Conservation (phyloP, 2,113 vertebrate genomes). For the Opisthocomus hoazin region DNA sequence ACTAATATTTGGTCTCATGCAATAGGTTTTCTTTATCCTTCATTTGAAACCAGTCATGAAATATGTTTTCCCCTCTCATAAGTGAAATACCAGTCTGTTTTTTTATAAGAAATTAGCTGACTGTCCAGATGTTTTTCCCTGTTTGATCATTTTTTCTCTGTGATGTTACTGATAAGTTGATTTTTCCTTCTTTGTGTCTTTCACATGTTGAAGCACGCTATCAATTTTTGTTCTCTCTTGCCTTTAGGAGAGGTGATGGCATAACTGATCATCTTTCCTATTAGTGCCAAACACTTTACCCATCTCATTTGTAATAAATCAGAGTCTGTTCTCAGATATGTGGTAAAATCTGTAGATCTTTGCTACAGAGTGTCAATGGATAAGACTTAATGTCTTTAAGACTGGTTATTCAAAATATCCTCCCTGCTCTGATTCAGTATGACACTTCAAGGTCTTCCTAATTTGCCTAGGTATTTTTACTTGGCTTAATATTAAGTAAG, state of each 20-base stretch:
- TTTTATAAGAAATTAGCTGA: slow-evolving; percentile 9
- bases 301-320: neutral
- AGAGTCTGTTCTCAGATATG: neutral
- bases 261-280: neutral
- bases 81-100: neutral
- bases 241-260: neutral
- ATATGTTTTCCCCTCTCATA: neutral
- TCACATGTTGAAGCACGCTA: neutral
- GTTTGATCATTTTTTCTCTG: neutral
- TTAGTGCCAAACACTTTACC: neutral
- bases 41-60: slow-evolving; percentile 56
- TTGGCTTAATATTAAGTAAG: neutral
- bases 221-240: neutral
- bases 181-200: neutral
- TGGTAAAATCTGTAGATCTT: neutral
- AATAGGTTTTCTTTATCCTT: slow-evolving; percentile 45
- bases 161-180: slow-evolving; percentile 7
- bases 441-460: neutral
- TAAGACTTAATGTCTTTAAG: neutral
- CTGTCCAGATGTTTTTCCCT: slow-evolving; percentile 28
- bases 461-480: neutral
- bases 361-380: neutral
- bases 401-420: neutral
- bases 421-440: neutral
- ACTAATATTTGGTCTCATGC: slow-evolving; percentile 54